Base-by-base conservation (phyloP, 2,888 invertebrate genomes). In the Mythimna loreyi region DNA sequence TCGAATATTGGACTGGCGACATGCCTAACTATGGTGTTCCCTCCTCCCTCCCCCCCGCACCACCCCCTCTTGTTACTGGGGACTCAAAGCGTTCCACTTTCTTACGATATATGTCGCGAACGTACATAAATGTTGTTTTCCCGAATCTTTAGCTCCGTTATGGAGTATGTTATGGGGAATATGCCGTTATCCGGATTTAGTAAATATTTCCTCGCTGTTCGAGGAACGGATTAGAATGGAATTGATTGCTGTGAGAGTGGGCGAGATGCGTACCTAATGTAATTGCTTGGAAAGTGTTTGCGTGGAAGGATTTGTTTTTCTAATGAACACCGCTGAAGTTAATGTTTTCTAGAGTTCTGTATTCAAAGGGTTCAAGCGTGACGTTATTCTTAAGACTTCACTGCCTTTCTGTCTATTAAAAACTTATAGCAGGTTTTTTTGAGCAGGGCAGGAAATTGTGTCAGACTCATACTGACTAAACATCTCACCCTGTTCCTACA, bases 1-100 rank as follows among this genome's bases (percentile, higher is more conserved):
- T 78, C 75, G 75, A 79, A 86, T 86, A 85, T 85, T 81, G 85
- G 81, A 82, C 83, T 81, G 81, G 82, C 85, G 84, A 85, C 83
- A 81, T 81, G 85, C 80, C 85, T 85, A 84, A 84, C 86, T 83
- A 84, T 83, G 77, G 78, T 82, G 83, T 80, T 80, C 74, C 74
- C 69, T 65, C 61, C 62, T 13, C 55, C 36, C 45, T 5, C 6
- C 16, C 5, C 40, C 1, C 5, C 40, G 2, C 16, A 40, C 40
- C 5, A 0, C 53, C 76, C 75, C 72, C 61, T 55, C 85, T 82
- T 83, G 85, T 84, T 83, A 84, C 84, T 69, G 81, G 57, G 63
- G 55, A 62, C 50, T 71, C 78, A 65, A 75, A 80, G 67, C 75
- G 84, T 49, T 74, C 82, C 79, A 79, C 72, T 84, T 75, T 71